Percentiles rank a stretch among this genome's conserved stretches.
phyloP scores from a whole-genome alignment of 2,797 vertebrate species.

The Fistularia tabacaria region DNA sequence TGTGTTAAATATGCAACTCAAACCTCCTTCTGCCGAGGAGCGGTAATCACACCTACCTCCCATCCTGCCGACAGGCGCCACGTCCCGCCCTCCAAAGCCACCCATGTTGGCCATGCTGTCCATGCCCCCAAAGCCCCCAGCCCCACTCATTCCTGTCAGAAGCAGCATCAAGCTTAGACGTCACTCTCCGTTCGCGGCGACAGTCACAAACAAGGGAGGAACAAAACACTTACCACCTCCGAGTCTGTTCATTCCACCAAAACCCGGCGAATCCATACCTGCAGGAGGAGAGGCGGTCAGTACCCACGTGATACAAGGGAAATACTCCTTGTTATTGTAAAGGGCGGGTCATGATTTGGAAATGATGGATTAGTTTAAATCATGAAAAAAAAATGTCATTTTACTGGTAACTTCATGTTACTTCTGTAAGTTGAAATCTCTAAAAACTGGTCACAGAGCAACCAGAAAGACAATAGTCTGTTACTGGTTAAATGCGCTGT shows the following conservation, averaged over 20 bases:
- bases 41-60: conserved; percentile 74
- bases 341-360: too few relatives aligned
- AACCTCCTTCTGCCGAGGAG: not conserved
- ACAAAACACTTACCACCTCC: conserved; percentile 69
- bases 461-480: too few relatives aligned
- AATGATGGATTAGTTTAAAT: too few relatives aligned
- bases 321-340: too few relatives aligned
- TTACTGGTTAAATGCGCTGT: too few relatives aligned
- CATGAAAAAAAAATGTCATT: too few relatives aligned
- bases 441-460: too few relatives aligned
- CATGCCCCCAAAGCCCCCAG: conserved; percentile 82
- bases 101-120: conserved; percentile 89
- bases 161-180: conserved; percentile 25
- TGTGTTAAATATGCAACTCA: not conserved
- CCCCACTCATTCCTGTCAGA: conserved; percentile 72
- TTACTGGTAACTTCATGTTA: too few relatives aligned
- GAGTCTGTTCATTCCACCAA: conserved; percentile 89
- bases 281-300: conserved; percentile 3
- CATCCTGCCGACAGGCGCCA: conserved; percentile 83
- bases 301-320: not conserved
- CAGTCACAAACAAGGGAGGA: conserved; percentile 1
- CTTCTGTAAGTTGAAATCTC: too few relatives aligned
- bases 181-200: conserved; percentile 1
- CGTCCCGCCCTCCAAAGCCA: conserved; percentile 83
- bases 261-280: conserved; percentile 89